These are phyloP conservation scores for Pontoporia blainvillei DNA, from an alignment of 2,113 vertebrate species.

Conservation along the genomic window DNA sequence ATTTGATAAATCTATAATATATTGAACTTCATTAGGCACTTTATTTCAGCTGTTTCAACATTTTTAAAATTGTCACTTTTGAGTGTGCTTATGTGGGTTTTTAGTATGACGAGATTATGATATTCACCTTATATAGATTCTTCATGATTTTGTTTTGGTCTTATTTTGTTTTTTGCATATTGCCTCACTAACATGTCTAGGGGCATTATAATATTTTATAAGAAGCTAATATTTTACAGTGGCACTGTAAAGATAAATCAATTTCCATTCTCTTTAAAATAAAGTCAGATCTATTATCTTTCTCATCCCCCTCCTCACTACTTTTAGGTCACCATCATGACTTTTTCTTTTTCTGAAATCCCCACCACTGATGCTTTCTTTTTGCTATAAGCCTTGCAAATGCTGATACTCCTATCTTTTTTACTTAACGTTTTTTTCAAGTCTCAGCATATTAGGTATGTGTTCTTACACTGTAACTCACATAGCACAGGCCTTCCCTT, in stretches of 20 bases:
- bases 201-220: background rate
- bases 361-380: background rate
- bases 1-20: background rate
- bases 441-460: background rate
- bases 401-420: background rate
- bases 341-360: background rate
- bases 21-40: background rate
- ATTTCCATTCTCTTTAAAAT: background rate
- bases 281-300: background rate
- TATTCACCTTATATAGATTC: background rate
- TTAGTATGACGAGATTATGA: background rate
- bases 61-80: background rate
- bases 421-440: background rate
- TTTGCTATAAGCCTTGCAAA: background rate
- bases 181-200: background rate
- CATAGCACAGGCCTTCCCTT: background rate
- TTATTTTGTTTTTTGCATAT: background rate
- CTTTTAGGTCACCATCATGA: background rate
- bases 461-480: background rate
- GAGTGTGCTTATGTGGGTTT: background rate
- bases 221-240: background rate
- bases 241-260: background rate
- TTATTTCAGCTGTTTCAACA: background rate
- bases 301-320: background rate
- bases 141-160: background rate